Base-by-base conservation (phyloP, 2,888 invertebrate genomes). In the Ichneumoninae sp. region DNA sequence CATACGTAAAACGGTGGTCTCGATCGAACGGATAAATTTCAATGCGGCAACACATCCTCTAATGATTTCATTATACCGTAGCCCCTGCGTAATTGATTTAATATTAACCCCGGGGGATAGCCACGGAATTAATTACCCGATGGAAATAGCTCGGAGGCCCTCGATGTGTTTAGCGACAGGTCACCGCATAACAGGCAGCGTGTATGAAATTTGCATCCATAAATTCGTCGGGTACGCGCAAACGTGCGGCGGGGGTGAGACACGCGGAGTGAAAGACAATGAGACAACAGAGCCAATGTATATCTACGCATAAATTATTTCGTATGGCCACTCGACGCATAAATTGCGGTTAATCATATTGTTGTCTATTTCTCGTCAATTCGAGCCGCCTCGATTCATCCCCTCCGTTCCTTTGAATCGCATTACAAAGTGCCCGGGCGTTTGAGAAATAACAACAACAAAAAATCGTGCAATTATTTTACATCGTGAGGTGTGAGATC, bases 21-120 rank as follows among this genome's bases (percentile, higher is more conserved):
- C 73, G 83, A 83, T 78, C 68, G 68, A 78, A 83, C 50, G 77
- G 73, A 83, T 83, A 83, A 85, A 85, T 85, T 83, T 83, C 74
- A 69, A 85, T 85, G 85, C 81, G 71, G 50, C 74, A 66, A 85
- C 78, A 83, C 75, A 74, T 77, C 71, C 83, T 74, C 78, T 75
- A 81, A 83, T 81, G 85, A 83, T 85, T 81, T 85, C 77, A 85
- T 85, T 85, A 85, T 81, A 81, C 81, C 73, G 69, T 66, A 80
- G 57, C 85, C 65, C 77, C 71, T 47, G 77, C 57, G 70, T 83
- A 83, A 85, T 85, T 85, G 83, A 85, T 85, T 85, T 76, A 81
- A 85, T 78, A 85, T 83, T 85, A 85, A 83, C 83, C 77, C 83
- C 57, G 73, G 81, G 74, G 77, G 71, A 68, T 71, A 80, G 73